Evolutionary conservation across 1,140 invertebrate species (phyloP).

Genomic region (Eueides isabella): DNA sequence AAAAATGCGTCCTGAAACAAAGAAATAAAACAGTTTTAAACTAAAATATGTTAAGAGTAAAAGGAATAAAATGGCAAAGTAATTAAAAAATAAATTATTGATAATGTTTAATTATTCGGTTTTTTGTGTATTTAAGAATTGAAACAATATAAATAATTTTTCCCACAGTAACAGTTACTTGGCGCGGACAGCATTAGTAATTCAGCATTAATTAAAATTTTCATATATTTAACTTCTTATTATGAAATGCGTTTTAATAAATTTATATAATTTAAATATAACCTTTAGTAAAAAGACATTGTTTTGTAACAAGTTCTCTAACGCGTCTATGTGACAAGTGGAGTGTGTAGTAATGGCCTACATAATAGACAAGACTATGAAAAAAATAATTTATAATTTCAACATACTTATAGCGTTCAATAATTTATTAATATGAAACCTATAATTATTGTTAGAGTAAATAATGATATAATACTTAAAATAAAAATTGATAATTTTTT

Average conservation of each 20-base stretch:
- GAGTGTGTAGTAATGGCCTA: slow-evolving; percentile 1
- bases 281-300: not conserved
- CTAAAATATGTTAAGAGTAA: not conserved
- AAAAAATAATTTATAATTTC: not conserved
- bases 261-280: not conserved
- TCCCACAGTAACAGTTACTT: slow-evolving; percentile 10
- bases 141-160: slow-evolving; percentile 2
- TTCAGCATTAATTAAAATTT: not conserved
- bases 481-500: not conserved
- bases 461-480: not conserved
- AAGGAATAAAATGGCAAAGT: not conserved
- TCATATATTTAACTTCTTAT: not conserved
- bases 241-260: not conserved
- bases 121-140: not conserved
- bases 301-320: not conserved
- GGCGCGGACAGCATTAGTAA: not conserved
- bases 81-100: slow-evolving; percentile 10
- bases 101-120: not conserved
- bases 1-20: slow-evolving; percentile 96
- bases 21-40: slow-evolving; percentile 53
- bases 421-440: too few species aligned
- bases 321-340: slow-evolving; percentile 3
- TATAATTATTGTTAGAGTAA: not conserved
- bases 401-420: not conserved
- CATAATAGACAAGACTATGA: not conserved